These are phyloP conservation scores for Ctena decussata DNA, from an alignment of 2,888 invertebrate genomes.

Conservation along the genomic window DNA sequence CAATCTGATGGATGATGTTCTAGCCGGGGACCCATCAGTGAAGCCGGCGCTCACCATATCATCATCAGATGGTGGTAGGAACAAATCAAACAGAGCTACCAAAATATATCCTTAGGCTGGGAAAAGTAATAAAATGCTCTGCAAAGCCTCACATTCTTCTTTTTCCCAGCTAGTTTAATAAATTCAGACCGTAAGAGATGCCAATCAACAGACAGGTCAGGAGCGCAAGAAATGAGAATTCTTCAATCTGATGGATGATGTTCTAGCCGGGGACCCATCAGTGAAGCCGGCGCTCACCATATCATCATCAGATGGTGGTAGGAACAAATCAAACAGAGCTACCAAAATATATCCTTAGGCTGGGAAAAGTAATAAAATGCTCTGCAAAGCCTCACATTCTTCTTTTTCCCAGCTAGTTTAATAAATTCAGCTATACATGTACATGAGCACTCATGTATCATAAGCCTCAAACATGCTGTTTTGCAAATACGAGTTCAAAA, in stretches of 20 bases:
- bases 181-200: not conserved
- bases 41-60: not conserved
- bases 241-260: not conserved
- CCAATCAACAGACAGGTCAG: not conserved
- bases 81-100: not conserved
- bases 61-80: not conserved
- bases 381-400: not conserved
- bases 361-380: not conserved
- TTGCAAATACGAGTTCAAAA: too few species aligned
- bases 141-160: not conserved
- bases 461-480: too few species aligned
- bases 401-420: not conserved
- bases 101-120: not conserved
- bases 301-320: not conserved
- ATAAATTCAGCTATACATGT: too few species aligned
- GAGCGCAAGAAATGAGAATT: constrained; percentile 6
- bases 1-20: not conserved
- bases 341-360: not conserved
- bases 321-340: not conserved
- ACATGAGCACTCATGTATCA: too few species aligned
- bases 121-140: not conserved
- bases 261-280: constrained; percentile 12
- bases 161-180: too few species aligned
- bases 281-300: not conserved
- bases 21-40: constrained; percentile 10